Percentiles rank a stretch among this genome's conserved stretches.
Conservation (phyloP, 2,113 vertebrate genomes). For the Leptodactylus fuscus region DNA sequence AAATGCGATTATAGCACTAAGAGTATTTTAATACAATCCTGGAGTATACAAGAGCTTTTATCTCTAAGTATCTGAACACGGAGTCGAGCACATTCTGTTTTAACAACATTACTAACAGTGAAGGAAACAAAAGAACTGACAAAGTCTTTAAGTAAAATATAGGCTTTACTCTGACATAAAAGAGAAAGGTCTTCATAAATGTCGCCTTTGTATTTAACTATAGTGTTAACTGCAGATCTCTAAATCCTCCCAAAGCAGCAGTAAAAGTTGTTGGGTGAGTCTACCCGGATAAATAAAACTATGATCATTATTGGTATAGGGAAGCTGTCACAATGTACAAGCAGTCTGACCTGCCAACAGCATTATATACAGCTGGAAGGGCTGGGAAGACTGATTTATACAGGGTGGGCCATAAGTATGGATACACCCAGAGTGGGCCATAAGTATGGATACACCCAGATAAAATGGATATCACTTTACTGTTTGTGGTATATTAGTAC, state of each 20-base stretch:
- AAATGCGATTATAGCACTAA: constrained; percentile 20
- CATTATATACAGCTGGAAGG: too few relatives aligned
- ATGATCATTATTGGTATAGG: too few relatives aligned
- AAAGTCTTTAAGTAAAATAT: constrained; percentile 2
- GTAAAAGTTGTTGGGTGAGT: background rate
- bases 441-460: too few relatives aligned
- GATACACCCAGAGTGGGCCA: too few relatives aligned
- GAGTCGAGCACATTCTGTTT: background rate
- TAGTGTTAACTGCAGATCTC: background rate
- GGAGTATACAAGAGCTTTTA: constrained; percentile 22
- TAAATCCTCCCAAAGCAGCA: background rate
- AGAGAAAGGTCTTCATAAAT: background rate
- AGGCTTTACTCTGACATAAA: background rate
- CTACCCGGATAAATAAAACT: background rate
- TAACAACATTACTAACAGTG: background rate
- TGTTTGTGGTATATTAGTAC: too few relatives aligned
- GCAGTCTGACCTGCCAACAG: too few relatives aligned
- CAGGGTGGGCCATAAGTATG: too few relatives aligned
- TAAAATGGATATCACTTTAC: too few relatives aligned
- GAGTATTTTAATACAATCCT: constrained; percentile 26
- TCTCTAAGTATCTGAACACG: background rate
- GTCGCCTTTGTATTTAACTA: background rate
- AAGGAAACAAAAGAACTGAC: background rate
- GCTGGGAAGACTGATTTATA: too few relatives aligned
- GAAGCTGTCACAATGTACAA: too few relatives aligned